phyloP scores from a whole-genome alignment of 2,113 vertebrate genomes.

The Varanus komodoensis region DNA sequence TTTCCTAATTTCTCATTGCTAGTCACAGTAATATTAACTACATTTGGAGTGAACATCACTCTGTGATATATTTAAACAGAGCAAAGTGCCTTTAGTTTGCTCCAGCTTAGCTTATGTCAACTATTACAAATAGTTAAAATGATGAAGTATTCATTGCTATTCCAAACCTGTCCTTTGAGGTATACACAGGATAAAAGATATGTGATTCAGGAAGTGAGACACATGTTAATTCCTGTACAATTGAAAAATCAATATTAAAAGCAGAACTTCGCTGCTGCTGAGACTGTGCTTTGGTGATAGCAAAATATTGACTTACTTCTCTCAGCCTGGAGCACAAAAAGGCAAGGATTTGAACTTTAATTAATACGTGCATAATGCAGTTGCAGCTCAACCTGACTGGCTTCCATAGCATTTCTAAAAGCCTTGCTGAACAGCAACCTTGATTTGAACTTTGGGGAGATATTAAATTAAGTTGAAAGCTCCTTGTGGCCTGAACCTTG shows the following conservation, averaged over 20 bases:
- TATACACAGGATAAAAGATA: slow-evolving; percentile 52
- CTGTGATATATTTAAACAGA: background rate
- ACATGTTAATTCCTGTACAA: slow-evolving; percentile 53
- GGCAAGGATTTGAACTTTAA: slow-evolving; percentile 49
- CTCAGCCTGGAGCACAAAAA: slow-evolving; percentile 32
- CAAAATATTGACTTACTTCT: slow-evolving; percentile 50
- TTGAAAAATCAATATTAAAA: slow-evolving; percentile 58
- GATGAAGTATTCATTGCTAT: slow-evolving; percentile 38
- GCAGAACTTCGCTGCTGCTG: slow-evolving; percentile 40
- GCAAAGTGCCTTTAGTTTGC: background rate
- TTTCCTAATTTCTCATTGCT: background rate
- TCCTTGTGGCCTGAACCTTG: slow-evolving; percentile 18
- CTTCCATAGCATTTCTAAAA: slow-evolving; percentile 32
- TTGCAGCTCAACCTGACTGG: slow-evolving; percentile 31
- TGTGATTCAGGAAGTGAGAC: slow-evolving; percentile 47
- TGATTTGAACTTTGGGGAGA: slow-evolving; percentile 43
- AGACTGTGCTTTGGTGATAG: slow-evolving; percentile 50
- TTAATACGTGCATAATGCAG: slow-evolving; percentile 34
- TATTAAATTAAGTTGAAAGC: slow-evolving; percentile 37
- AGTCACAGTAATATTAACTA: background rate
- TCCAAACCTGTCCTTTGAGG: slow-evolving; percentile 43
- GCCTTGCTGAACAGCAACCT: slow-evolving; percentile 34
- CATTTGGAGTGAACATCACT: background rate
- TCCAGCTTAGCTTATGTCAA: background rate
- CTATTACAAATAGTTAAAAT: slow-evolving; percentile 37